Evolutionary conservation across 2,888 invertebrate species (phyloP), one percentile per base, ranked within the genome.

Genomic region (Agrypnus murinus): DNA sequence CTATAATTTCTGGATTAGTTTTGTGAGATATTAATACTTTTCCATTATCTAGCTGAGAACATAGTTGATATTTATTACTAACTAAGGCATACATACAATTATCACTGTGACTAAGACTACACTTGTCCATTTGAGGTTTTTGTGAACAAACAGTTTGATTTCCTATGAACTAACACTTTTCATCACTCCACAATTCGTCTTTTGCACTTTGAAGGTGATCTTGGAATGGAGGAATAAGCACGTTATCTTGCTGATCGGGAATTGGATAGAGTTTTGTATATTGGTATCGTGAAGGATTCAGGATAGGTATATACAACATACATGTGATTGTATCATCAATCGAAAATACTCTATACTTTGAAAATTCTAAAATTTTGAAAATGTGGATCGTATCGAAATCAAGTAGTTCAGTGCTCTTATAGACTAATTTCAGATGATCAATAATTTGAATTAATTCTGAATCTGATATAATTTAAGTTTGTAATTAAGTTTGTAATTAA

Each of bases 401-500:
- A 19, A 68, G 14, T 67, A 74, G 36, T 67, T 73, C 70, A 9
- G 65, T 15, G 36, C 32, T 10, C 55, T 68, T 70, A 40, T 76
- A 74, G 9, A 75, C 63, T 12, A 62, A 8, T 57, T 55, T 69
- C 6, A 73, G 32, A 36, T 75, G 72, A 5, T 72, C 14, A 0
- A 58, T 43, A 36, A 74, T 74, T 60, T 60, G 50, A 12, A 19
- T 50, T 59, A 74, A 19, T 71, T 75, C 74, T 3, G 8, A 4
- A 10, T 46, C n/a, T 7, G 72, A 55, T 5, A 75, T 69, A 8
- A 71, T 62, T 71, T 74, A n/a, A n/a, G n/a, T n/a, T n/a, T n/a
- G n/a, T n/a, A n/a, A n/a, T n/a, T n/a, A n/a, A n/a, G n/a, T n/a
- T n/a, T n/a, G n/a, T n/a, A n/a, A n/a, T n/a, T n/a, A n/a, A n/a